phyloP scores from a whole-genome alignment of 2,113 vertebrate genomes.

The Gallinago paraguaiae region DNA sequence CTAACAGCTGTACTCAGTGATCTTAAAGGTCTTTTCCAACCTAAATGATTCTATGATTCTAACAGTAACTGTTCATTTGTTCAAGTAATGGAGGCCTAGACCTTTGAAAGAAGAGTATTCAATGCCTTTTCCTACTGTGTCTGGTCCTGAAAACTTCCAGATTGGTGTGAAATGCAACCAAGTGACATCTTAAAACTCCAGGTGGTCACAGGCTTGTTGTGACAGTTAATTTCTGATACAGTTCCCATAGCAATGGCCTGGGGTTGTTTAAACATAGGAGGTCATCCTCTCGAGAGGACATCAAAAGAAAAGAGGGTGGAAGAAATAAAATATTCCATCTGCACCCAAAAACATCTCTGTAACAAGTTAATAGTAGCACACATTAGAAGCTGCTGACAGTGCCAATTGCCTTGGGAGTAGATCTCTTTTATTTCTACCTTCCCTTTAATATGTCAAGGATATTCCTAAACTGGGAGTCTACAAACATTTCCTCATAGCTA shows the following conservation, averaged over 20 bases:
- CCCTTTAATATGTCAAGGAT: neutral
- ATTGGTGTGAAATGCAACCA: neutral
- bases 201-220: neutral
- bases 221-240: neutral
- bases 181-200: neutral
- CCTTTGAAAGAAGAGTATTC: neutral
- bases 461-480: neutral
- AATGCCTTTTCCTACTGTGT: neutral
- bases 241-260: neutral
- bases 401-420: neutral
- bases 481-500: neutral
- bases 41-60: neutral
- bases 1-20: neutral
- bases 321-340: neutral
- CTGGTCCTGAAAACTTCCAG: neutral
- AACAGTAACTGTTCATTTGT: neutral
- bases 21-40: neutral
- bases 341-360: neutral
- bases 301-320: neutral
- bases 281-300: neutral
- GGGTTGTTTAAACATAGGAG: neutral
- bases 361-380: neutral
- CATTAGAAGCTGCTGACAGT: neutral
- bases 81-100: neutral
- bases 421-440: neutral